These are phyloP conservation scores for Dysmachus trigonus DNA, from an alignment of 2,888 invertebrate genomes.

Conservation along the genomic window DNA sequence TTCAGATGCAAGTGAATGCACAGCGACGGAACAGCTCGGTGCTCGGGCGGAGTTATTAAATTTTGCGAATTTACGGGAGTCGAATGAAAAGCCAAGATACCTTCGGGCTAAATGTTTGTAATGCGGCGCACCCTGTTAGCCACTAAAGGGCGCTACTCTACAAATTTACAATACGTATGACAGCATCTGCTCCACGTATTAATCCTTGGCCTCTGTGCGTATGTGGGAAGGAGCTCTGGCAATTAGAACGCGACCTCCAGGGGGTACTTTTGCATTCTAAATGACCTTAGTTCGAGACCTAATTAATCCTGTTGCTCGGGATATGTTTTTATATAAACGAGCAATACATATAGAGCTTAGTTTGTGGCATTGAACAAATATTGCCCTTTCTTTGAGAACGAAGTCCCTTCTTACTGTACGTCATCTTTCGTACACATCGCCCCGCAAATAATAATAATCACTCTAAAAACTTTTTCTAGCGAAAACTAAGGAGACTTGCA, in stretches of 20 bases:
- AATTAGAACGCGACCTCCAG: not conserved
- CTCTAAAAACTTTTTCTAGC: no score
- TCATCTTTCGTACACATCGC: not conserved
- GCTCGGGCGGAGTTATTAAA: not conserved
- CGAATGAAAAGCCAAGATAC: not conserved
- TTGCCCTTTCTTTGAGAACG: not conserved
- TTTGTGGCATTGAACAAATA: not conserved
- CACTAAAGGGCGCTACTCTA: not conserved
- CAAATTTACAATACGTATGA: not conserved
- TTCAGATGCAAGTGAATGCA: not conserved
- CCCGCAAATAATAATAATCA: no score
- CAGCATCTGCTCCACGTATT: not conserved
- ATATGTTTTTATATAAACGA: not conserved
- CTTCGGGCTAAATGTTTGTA: not conserved
- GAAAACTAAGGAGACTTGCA: no score
- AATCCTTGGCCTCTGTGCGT: not conserved
- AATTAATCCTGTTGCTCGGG: not conserved
- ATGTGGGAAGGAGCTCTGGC: not conserved
- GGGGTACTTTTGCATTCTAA: not conserved
- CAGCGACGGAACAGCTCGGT: not conserved
- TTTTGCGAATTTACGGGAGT: not conserved
- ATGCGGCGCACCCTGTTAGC: not conserved
- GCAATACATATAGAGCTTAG: not conserved
- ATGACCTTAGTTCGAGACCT: not conserved
- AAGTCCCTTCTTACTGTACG: not conserved